Evolutionary conservation across 2,113 vertebrate genomes (phyloP), one percentile per base, ranked within the genome.

Genomic region (Alexandromys fortis): DNA sequence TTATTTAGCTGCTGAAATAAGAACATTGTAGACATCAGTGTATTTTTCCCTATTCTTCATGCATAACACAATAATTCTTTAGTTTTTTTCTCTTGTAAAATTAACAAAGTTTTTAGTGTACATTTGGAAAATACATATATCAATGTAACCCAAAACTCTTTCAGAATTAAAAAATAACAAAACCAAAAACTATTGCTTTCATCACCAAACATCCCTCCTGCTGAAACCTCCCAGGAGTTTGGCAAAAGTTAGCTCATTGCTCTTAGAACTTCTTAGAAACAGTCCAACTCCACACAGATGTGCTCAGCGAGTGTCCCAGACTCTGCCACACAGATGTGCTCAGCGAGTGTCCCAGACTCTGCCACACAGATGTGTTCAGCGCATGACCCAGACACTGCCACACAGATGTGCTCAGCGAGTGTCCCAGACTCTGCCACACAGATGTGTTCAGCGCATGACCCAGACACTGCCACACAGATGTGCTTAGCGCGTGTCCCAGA

Each of bases 21-120:
- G 33, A 96, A 86, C 92, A 42, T 58, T 73, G 4, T 1, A 92
- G 76, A 67, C 7, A 45, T 67, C 55, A 45, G 0, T 63, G 58
- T 12, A 86, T 61, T 81, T 92, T 55, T 45, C 65, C 26, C 45
- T 94, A 93, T 88, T 76, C 11, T 92, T 86, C 11, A 89, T 49
- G 38, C 87, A 65, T 21, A 93, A 33, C 75, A 86, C 5, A 28
- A 3, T 92, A 17, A 65, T 76, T 95, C 17, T 79, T 92, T 76
- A 35, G 24, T 83, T 87, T 77, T 91, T 24, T 89, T 76, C 91
- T 89, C 17, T 89, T 4, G 13, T 96, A 65, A 88, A 89, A 89
- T 96, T 89, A 33, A 91, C 4, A 73, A 52, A 82, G 81, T 82
- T 82, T 90, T 77, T 70, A 52, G 45, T 86, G 9, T 90, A 13